phyloP scores from a whole-genome alignment of 2,797 vertebrate species.

The Leucoraja ocellata region DNA sequence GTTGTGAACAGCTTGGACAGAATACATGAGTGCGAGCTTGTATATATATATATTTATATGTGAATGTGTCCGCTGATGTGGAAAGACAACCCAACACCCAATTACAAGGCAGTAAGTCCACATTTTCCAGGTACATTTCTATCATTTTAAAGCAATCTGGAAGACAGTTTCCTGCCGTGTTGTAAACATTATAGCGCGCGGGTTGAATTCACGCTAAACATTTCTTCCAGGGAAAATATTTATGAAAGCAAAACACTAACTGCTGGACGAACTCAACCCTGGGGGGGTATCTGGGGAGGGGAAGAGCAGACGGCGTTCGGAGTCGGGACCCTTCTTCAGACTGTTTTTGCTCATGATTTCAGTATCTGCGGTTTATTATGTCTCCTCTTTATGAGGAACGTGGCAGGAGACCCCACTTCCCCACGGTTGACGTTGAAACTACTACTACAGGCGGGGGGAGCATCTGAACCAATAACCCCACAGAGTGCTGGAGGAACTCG shows the following conservation, averaged over 20 bases:
- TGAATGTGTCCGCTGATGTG: neutral
- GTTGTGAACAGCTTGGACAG: neutral
- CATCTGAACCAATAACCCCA: neutral
- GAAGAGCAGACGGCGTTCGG: too few relatives aligned
- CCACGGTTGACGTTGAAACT: neutral
- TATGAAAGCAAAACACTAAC: too few relatives aligned
- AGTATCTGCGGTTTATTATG: too few relatives aligned
- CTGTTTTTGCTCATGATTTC: too few relatives aligned
- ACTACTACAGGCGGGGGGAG: neutral
- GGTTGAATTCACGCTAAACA: neutral
- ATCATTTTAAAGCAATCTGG: neutral
- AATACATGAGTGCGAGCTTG: too few relatives aligned
- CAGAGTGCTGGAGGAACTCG: neutral
- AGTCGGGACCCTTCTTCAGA: too few relatives aligned
- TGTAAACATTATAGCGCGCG: too few relatives aligned
- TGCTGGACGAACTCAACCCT: too few relatives aligned
- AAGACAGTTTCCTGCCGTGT: too few relatives aligned
- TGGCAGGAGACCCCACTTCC: too few relatives aligned
- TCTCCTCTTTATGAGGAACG: neutral
- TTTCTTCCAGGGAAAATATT: neutral
- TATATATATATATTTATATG: too few relatives aligned
- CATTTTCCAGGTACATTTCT: neutral
- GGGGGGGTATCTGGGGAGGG: too few relatives aligned
- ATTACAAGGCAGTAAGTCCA: neutral
- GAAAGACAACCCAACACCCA: neutral